phyloP scores from a whole-genome alignment of 2,888 invertebrate genomes.

The Plutella xylostella region DNA sequence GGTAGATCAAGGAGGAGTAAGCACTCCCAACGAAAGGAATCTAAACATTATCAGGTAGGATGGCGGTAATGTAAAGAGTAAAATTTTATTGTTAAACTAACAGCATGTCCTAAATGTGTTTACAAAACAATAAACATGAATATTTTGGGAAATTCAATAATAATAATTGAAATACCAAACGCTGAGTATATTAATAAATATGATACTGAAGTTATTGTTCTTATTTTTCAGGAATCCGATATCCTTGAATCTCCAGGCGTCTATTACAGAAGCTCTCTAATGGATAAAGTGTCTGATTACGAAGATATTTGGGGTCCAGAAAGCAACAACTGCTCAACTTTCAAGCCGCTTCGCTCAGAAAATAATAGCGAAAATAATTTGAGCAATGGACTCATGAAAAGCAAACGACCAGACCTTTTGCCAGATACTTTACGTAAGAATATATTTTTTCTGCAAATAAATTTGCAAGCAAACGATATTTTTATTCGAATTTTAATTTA shows the following conservation, averaged over 20 bases:
- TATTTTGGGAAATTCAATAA: not conserved
- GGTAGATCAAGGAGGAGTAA: conserved; percentile 69
- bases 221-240: conserved; percentile 76
- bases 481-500: too few species aligned
- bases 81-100: conserved; percentile 28
- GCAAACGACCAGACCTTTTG: conserved; percentile 70
- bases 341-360: conserved; percentile 54
- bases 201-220: not conserved
- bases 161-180: too few species aligned
- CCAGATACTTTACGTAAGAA: conserved; percentile 70
- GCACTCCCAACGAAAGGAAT: conserved; percentile 73
- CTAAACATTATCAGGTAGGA: conserved; percentile 78
- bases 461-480: too few species aligned
- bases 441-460: not conserved
- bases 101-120: conserved; percentile 26
- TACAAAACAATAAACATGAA: not conserved
- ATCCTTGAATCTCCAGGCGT: conserved; percentile 85
- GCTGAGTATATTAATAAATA: too few species aligned
- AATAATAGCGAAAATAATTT: conserved; percentile 39
- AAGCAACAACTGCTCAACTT: conserved; percentile 56
- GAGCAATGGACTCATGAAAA: conserved; percentile 64
- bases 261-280: conserved; percentile 87
- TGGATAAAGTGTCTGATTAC: conserved; percentile 94
- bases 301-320: conserved; percentile 93
- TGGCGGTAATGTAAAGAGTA: conserved; percentile 5